Evolutionary conservation across 1,140 invertebrate genomes (phyloP).

Genomic region (Lordiphosa clarofinis): DNA sequence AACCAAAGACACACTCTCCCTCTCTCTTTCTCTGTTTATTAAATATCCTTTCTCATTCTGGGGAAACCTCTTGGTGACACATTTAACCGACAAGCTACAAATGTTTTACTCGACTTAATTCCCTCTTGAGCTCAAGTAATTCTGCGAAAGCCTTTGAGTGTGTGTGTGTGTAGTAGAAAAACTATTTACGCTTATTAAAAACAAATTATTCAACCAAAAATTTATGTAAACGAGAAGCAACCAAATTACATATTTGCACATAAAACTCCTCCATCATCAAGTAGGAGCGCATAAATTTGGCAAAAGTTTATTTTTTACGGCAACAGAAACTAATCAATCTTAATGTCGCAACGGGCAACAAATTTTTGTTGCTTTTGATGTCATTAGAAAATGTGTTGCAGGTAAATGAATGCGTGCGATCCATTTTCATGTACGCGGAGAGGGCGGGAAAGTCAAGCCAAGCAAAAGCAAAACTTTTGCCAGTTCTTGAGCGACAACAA

Average conservation of each 20-base stretch:
- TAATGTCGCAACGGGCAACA: constrained; percentile 61
- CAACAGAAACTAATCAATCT: constrained; percentile 70
- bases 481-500: constrained; percentile 27
- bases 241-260: constrained; percentile 11
- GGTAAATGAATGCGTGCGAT: constrained; percentile 67
- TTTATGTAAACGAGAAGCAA: constrained; percentile 61
- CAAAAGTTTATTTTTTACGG: constrained; percentile 26
- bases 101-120: constrained; percentile 51
- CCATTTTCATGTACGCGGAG: constrained; percentile 31
- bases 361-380: constrained; percentile 65
- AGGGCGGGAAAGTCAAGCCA: constrained; percentile 13
- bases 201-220: constrained; percentile 60
- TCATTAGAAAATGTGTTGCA: constrained; percentile 75
- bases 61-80: constrained; percentile 45
- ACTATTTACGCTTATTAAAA: constrained; percentile 68
- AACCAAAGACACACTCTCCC: neutral
- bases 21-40: constrained; percentile 56
- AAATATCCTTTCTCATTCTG: constrained; percentile 43
- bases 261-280: constrained; percentile 45
- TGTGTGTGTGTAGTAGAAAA: constrained; percentile 5
- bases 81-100: constrained; percentile 45
- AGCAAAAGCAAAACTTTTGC: constrained; percentile 33
- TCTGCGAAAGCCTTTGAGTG: constrained; percentile 9
- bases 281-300: constrained; percentile 55
- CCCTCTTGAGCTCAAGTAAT: constrained; percentile 32